Conservation (phyloP, 2,888 invertebrate species). For the Dryobotodes eremita region DNA sequence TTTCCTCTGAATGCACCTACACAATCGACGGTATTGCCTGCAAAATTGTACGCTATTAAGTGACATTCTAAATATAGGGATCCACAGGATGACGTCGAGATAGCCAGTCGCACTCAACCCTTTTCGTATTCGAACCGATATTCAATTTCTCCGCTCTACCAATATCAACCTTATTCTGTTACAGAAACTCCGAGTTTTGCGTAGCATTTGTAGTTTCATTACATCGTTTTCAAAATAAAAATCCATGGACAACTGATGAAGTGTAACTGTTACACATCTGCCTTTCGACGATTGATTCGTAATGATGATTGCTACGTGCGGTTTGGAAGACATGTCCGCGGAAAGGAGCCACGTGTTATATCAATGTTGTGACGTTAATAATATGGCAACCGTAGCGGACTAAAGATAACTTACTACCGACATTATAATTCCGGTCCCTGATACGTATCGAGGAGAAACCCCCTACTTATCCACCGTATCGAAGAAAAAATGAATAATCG, state of each 20-base stretch:
- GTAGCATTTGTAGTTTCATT: conserved; percentile 15
- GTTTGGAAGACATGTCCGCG: conserved; percentile 80
- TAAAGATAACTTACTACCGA: conserved; percentile 82
- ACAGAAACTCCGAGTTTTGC: conserved; percentile 60
- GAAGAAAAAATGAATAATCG: conserved; percentile 64
- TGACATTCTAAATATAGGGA: conserved; percentile 89
- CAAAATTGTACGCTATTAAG: conserved; percentile 89
- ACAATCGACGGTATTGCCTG: conserved; percentile 88
- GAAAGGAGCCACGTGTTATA: conserved; percentile 80
- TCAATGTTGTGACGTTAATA: conserved; percentile 84
- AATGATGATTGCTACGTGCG: conserved; percentile 80
- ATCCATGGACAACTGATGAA: conserved; percentile 78
- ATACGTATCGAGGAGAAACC: conserved; percentile 71
- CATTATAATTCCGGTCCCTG: conserved; percentile 79
- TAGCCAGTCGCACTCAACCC: conserved; percentile 81
- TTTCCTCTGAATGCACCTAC: conserved; percentile 89
- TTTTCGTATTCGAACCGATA: conserved; percentile 75
- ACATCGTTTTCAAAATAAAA: conserved; percentile 68
- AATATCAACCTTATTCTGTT: conserved; percentile 63
- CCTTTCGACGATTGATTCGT: conserved; percentile 75
- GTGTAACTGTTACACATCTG: conserved; percentile 88
- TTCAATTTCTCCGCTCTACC: conserved; percentile 46
- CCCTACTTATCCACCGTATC: conserved; percentile 71
- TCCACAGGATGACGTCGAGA: conserved; percentile 81
- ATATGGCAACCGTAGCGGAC: conserved; percentile 79